Evolutionary conservation across 2,888 invertebrate genomes (phyloP).

Genomic region (Dryomyza anilis): DNA sequence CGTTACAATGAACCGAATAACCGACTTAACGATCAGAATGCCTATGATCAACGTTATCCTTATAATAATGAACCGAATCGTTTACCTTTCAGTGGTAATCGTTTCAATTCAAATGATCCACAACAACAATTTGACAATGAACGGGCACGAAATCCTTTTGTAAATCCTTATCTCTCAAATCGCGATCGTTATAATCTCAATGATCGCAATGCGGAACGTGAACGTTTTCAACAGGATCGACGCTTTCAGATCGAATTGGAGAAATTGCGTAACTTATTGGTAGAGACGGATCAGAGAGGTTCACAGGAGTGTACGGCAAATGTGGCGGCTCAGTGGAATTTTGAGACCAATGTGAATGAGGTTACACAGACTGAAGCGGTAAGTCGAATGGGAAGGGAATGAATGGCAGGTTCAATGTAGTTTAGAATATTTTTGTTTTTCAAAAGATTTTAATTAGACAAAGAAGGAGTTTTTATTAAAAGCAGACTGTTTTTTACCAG

Average conservation of each 20-base stretch:
- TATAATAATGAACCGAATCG: conserved; percentile 10
- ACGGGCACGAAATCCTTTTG: conserved; percentile 43
- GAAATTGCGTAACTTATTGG: conserved; percentile 64
- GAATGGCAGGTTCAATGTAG: neutral
- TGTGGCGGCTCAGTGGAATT: conserved; percentile 88
- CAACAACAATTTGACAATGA: conserved; percentile 36
- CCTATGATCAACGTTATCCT: conserved; percentile 1
- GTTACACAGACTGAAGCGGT: conserved; percentile 83
- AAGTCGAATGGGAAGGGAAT: too few species aligned
- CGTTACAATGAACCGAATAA: conserved; percentile 32
- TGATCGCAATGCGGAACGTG: conserved; percentile 60
- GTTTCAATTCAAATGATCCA: conserved; percentile 35
- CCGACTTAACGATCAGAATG: conserved; percentile 16
- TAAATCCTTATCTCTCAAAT: conserved; percentile 48
- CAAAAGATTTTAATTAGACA: too few species aligned
- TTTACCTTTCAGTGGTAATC: conserved; percentile 34
- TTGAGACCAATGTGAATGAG: conserved; percentile 86
- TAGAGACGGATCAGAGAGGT: conserved; percentile 75
- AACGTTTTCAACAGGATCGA: conserved; percentile 62
- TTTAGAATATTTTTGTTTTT: too few species aligned
- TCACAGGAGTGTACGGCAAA: conserved; percentile 83
- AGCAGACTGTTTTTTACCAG: too few species aligned
- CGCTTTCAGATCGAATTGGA: conserved; percentile 57
- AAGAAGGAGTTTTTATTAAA: too few species aligned
- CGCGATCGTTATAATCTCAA: conserved; percentile 53